Evolutionary conservation across 2,888 invertebrate species (phyloP), one percentile per base, ranked within the genome.

Genomic region (Leucoma salicis): DNA sequence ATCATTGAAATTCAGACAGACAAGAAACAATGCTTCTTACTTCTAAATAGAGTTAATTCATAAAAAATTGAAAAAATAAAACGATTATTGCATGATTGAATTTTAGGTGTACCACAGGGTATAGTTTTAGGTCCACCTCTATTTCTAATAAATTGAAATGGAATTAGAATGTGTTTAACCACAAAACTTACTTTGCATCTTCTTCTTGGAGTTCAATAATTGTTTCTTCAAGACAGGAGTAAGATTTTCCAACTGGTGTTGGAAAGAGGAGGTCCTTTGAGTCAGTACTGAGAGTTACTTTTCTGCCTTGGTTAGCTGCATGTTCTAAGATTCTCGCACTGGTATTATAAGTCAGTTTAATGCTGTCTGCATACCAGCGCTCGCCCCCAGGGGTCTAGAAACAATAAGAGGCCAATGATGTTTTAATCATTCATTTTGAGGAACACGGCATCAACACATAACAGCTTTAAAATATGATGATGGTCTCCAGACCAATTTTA

Each of bases 181-280:
- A 21, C 1, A 8, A 21, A 21, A 61, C 76, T 78, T 42, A 89
- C 90, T 68, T 79, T 1, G 82, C 69, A 49, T 91, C 90, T 18
- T 90, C 91, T 33, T 89, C 91, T 56, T 90, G 82, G 49, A 97
- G 80, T 1, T 93, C 90, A 1, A 95, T 88, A 2, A 92, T 85
- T 42, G 92, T 93, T 74, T 94, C 95, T 38, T 92, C 92, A 31
- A 91, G 91, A 70, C 97, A 97, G 38, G 92, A 88, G 78, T 93
- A 97, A 0, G 96, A 95, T 70, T 95, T 95, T 12, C 96, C 96
- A 6, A 97, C 95, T 0, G 96, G 96, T 0, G 97, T 97, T 0
- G 95, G 94, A 69, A 96, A 96, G 49, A 96, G 82, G 77, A 95
- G 91, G 3, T 92, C 89, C 27, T 91, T 84, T 0, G 86, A 68